Evolutionary conservation across 2,113 vertebrate species (phyloP).

Genomic region (Heptranchias perlo): DNA sequence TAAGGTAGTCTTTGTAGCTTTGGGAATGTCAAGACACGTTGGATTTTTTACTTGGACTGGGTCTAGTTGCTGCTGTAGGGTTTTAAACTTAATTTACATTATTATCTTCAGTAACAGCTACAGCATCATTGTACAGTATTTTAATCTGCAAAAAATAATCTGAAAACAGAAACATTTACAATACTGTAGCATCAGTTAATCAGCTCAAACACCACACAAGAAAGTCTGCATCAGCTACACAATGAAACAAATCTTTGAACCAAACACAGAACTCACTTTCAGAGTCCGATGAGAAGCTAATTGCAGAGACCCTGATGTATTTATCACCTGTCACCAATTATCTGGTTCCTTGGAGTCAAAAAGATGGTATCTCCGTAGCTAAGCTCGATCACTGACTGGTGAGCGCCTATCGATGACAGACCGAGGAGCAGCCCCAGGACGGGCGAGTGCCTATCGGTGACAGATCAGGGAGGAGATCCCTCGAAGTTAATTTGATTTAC

Average conservation of each 20-base stretch:
- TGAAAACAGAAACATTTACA: not conserved
- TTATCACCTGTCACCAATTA: not conserved
- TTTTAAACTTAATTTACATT: not conserved
- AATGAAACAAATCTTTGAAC: not conserved
- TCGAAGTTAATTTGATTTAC: not conserved
- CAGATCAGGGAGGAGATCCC: not conserved
- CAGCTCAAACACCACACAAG: not conserved
- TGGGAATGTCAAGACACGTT: not conserved
- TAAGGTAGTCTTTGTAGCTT: not conserved
- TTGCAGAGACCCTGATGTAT: not conserved
- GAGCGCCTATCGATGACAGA: too few relatives aligned
- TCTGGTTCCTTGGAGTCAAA: not conserved
- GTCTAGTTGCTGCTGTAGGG: too few relatives aligned
- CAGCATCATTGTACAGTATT: not conserved
- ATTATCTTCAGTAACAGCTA: not conserved
- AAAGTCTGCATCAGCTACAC: not conserved
- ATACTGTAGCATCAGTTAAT: not conserved
- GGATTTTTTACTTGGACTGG: not conserved
- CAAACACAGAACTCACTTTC: not conserved
- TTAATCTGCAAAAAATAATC: too few relatives aligned
- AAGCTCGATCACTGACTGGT: not conserved
- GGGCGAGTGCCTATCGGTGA: too few relatives aligned
- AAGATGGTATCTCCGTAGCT: not conserved
- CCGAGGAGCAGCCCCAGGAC: not conserved
- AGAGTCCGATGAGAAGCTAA: not conserved